phyloP scores from a whole-genome alignment of 2,888 invertebrate genomes.

The Parnassius glacialis region DNA sequence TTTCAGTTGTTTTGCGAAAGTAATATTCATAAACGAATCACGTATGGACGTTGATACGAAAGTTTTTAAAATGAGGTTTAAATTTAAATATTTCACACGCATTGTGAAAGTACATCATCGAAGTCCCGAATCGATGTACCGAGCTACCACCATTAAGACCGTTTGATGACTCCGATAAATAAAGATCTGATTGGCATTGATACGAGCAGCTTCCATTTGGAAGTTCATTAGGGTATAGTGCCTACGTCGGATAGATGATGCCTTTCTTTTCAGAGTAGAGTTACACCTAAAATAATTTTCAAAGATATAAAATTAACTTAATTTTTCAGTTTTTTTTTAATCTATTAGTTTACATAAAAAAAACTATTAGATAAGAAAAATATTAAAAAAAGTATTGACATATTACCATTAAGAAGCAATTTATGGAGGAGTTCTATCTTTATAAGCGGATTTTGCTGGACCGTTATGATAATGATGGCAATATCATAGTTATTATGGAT shows the following conservation, averaged over 20 bases:
- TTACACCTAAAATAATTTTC: slow-evolving; percentile 10
- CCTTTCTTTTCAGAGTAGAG: slow-evolving; percentile 34
- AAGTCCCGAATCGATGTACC: slow-evolving; percentile 36
- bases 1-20: no score
- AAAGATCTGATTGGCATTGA: slow-evolving; percentile 75
- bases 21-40: no score
- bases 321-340: no score
- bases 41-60: no score
- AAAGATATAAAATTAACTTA: background rate
- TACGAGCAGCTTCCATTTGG: slow-evolving; percentile 74
- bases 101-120: slow-evolving; percentile 46
- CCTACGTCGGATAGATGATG: slow-evolving; percentile 48
- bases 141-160: slow-evolving; percentile 63
- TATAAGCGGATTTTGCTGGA: no score
- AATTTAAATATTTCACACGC: slow-evolving; percentile 24
- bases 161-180: slow-evolving; percentile 66
- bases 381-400: no score
- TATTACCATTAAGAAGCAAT: no score
- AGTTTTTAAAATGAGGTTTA: background rate
- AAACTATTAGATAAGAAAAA: no score
- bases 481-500: no score
- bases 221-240: slow-evolving; percentile 70
- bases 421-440: no score
- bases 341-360: no score
- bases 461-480: no score